Percentiles rank a stretch among this genome's conserved stretches.
Conservation (phyloP, 2,797 vertebrate genomes). For the Mus minutoides region DNA sequence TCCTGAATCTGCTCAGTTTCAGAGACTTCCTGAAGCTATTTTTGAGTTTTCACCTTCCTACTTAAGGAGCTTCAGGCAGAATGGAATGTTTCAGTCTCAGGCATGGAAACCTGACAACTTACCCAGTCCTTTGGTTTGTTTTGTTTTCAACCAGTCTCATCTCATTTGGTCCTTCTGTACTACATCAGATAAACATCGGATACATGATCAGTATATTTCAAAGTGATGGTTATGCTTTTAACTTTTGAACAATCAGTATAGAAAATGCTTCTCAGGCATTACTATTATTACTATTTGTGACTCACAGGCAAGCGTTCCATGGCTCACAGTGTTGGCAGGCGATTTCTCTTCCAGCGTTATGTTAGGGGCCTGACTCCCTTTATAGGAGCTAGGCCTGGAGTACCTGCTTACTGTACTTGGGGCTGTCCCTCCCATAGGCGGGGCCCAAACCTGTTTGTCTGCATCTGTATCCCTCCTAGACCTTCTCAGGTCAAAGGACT, state of each 20-base stretch:
- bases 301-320: background rate
- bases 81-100: background rate
- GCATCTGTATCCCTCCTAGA: background rate
- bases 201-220: background rate
- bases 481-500: background rate
- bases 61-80: background rate
- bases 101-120: background rate
- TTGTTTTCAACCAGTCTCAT: background rate
- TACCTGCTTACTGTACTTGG: background rate
- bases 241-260: constrained; percentile 19
- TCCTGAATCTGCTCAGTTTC: background rate
- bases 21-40: background rate
- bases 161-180: background rate
- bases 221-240: background rate
- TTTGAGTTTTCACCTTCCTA: background rate
- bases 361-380: background rate
- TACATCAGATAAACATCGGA: constrained; percentile 9
- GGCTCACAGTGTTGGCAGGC: background rate
- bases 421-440: background rate
- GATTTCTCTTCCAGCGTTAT: background rate
- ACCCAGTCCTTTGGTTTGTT: no score
- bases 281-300: background rate
- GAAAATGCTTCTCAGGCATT: background rate
- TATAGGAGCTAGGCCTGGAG: background rate
- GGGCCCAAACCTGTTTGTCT: background rate